Conservation (phyloP, 2,113 vertebrate species). For the Oxygymnocypris stewartii region DNA sequence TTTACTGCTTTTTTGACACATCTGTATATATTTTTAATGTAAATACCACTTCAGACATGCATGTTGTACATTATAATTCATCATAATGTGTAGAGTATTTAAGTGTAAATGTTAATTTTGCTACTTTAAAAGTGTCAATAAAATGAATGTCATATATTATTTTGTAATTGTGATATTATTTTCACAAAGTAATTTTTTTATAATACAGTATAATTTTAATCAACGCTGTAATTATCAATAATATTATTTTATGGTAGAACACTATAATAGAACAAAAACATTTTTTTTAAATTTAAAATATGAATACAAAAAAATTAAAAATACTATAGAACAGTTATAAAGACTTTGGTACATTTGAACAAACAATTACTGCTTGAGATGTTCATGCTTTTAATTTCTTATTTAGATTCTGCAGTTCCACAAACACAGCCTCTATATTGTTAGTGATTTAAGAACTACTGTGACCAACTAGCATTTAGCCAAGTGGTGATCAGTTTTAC, state of each 20-base stretch:
- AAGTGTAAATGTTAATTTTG: conserved; percentile 68
- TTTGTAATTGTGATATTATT: not conserved
- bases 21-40: conserved; percentile 48
- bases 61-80: conserved; percentile 65
- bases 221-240: not conserved
- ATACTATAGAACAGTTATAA: not conserved
- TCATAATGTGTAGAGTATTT: conserved; percentile 76
- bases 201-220: not conserved
- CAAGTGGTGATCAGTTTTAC: not conserved
- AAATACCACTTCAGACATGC: conserved; percentile 67
- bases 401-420: not conserved
- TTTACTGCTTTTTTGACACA: conserved; percentile 12
- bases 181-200: not conserved
- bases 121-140: conserved; percentile 70
- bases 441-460: too few species aligned
- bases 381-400: not conserved
- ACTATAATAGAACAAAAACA: not conserved
- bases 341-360: not conserved
- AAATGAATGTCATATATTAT: conserved; percentile 58
- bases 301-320: not conserved
- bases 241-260: not conserved
- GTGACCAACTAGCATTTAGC: not conserved
- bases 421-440: not conserved
- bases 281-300: too few species aligned
- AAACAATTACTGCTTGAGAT: not conserved